A percentile compares a stretch with the other conserved stretches of the same genome.
These are phyloP conservation scores for Apistogramma diplotaenia DNA, from an alignment of 2,113 vertebrate species.

Conservation along the genomic window DNA sequence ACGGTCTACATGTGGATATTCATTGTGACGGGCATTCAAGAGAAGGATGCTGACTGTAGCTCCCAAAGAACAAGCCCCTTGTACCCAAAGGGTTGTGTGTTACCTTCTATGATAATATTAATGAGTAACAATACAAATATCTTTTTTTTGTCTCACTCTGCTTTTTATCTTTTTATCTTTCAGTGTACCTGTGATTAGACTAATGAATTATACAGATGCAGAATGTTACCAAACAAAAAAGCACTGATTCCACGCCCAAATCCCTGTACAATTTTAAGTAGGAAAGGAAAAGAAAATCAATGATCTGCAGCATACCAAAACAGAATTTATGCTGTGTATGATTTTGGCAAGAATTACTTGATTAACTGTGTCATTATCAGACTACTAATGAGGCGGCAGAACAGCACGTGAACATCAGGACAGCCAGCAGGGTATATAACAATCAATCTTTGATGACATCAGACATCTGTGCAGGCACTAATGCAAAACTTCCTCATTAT, in stretches of 20 bases:
- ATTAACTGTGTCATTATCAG: slow-evolving; percentile 45
- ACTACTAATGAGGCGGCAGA: slow-evolving; percentile 47
- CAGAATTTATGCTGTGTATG: background rate
- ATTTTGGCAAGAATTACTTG: slow-evolving; percentile 12
- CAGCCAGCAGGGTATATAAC: slow-evolving; percentile 54
- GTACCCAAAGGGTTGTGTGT: no score
- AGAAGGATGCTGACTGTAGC: background rate
- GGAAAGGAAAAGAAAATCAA: background rate
- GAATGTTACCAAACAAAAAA: background rate
- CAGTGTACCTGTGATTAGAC: background rate
- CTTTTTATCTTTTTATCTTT: background rate
- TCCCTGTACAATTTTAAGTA: background rate
- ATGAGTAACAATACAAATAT: background rate
- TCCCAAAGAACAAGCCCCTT: no score
- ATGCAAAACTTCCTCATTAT: slow-evolving; percentile 49
- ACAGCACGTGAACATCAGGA: slow-evolving; percentile 49
- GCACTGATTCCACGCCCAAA: background rate
- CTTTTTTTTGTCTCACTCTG: background rate
- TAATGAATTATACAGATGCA: background rate
- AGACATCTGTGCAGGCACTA: slow-evolving; percentile 57
- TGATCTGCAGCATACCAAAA: background rate
- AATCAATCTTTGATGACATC: slow-evolving; percentile 64
- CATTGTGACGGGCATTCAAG: background rate
- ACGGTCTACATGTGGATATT: background rate
- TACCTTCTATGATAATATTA: background rate